Conservation (phyloP, 2,113 vertebrate species). For the Hypocryptadius cinnamomeus region DNA sequence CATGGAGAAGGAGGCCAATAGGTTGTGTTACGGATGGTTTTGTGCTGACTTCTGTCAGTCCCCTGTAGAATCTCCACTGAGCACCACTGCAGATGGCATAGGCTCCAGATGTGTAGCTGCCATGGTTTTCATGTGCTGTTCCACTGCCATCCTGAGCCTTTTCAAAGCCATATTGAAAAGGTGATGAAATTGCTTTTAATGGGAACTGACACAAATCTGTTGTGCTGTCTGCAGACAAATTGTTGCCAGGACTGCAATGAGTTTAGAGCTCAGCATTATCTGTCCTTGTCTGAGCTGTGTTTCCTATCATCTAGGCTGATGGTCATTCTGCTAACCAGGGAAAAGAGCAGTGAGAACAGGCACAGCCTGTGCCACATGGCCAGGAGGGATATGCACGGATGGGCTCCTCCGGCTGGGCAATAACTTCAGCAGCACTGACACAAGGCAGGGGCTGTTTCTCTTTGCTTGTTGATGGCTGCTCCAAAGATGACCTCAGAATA, state of each 20-base stretch:
- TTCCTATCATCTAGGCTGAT: not conserved
- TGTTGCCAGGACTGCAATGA: not conserved
- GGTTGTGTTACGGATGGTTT: not conserved
- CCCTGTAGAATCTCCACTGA: not conserved
- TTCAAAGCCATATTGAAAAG: not conserved
- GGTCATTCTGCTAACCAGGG: not conserved
- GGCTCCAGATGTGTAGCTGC: not conserved
- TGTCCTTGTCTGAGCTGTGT: not conserved
- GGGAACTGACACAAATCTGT: not conserved
- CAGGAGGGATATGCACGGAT: fast-evolving
- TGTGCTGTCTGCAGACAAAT: not conserved
- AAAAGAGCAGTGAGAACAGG: fast-evolving
- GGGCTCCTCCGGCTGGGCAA: fast-evolving
- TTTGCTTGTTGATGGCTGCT: not conserved
- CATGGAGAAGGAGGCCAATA: not conserved
- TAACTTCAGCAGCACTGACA: not conserved
- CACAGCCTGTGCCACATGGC: fast-evolving
- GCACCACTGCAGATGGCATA: not conserved
- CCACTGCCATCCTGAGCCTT: not conserved
- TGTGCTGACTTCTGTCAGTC: not conserved
- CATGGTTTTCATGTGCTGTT: not conserved
- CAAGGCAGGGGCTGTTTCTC: not conserved
- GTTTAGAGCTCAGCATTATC: not conserved
- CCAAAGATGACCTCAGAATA: not conserved
- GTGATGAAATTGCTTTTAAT: not conserved